Evolutionary conservation across 2,888 invertebrate species (phyloP).

Genomic region (Phlogophora meticulosa): DNA sequence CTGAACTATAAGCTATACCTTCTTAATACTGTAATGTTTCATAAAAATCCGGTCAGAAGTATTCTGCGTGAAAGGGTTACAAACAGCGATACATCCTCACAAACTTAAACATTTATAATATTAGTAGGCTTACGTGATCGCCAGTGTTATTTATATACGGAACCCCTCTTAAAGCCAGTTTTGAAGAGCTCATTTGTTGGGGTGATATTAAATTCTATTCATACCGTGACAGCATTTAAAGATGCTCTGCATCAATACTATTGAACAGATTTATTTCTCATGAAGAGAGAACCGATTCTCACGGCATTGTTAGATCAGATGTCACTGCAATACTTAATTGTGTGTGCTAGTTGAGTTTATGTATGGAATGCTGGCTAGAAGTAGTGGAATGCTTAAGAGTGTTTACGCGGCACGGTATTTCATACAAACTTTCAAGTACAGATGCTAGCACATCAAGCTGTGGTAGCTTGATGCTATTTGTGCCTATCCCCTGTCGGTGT

Average conservation of each 20-base stretch:
- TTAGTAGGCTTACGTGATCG: too few relatives aligned
- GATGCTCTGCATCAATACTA: slow-evolving; percentile 47
- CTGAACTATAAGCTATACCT: too few relatives aligned
- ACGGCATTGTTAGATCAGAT: slow-evolving; percentile 61
- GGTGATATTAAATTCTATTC: slow-evolving; percentile 61
- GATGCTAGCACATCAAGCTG: too few relatives aligned
- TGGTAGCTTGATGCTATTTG: too few relatives aligned
- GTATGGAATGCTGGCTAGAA: slow-evolving; percentile 17
- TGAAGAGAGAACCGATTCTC: slow-evolving; percentile 65
- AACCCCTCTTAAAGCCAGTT: slow-evolving; percentile 26
- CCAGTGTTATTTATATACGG: too few relatives aligned
- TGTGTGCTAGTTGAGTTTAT: slow-evolving; percentile 41
- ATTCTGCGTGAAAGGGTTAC: too few relatives aligned
- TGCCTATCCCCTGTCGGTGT: too few relatives aligned
- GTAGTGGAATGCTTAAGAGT: neutral
- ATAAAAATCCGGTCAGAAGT: too few relatives aligned
- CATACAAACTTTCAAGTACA: neutral
- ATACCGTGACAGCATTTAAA: slow-evolving; percentile 49
- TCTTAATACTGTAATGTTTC: too few relatives aligned
- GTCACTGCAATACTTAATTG: slow-evolving; percentile 64
- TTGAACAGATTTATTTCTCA: slow-evolving; percentile 51
- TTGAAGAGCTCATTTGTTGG: slow-evolving; percentile 53
- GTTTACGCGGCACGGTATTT: neutral
- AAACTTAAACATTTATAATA: too few relatives aligned
- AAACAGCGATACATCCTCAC: too few relatives aligned